A percentile compares a stretch with the other conserved stretches of the same genome.
Conservation (phyloP, 2,888 invertebrate species). For the Fragum whitleyi region DNA sequence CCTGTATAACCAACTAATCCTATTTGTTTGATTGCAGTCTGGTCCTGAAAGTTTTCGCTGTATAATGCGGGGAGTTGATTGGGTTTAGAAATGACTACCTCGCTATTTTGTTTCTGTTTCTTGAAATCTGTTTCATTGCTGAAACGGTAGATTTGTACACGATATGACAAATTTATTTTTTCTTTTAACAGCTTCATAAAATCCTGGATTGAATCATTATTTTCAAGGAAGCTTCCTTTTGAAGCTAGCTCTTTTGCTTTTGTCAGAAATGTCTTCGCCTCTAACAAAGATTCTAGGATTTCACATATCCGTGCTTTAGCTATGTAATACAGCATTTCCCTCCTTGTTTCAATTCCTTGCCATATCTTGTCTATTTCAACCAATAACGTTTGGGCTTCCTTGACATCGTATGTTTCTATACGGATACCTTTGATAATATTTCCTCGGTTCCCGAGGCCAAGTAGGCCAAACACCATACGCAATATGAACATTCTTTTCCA, state of each 20-base stretch:
- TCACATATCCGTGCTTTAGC: conserved; percentile 54
- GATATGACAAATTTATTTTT: neutral
- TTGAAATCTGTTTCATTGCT: neutral
- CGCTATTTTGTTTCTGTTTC: too few species aligned
- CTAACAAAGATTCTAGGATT: neutral
- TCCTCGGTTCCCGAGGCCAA: conserved; percentile 65
- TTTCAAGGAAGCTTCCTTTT: conserved; percentile 38
- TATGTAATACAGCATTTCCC: conserved; percentile 66
- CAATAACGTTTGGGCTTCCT: conserved; percentile 43
- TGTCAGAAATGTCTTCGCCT: conserved; percentile 22
- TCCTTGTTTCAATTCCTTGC: conserved; percentile 57
- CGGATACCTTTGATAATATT: conserved; percentile 45
- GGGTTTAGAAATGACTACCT: too few species aligned
- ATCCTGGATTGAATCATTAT: conserved; percentile 14
- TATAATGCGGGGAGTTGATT: neutral
- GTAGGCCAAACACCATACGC: conserved; percentile 65
- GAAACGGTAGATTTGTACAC: neutral
- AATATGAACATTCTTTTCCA: conserved; percentile 67
- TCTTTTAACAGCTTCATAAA: neutral
- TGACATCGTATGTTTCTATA: conserved; percentile 31
- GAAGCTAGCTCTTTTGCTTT: conserved; percentile 44
- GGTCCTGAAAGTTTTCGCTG: neutral
- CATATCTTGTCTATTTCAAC: conserved; percentile 38
- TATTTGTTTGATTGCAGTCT: neutral
- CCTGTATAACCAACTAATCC: neutral